Percentiles rank a stretch among this genome's conserved stretches.
phyloP scores from a whole-genome alignment of 2,797 vertebrate species.

The Phalanger gymnotis region DNA sequence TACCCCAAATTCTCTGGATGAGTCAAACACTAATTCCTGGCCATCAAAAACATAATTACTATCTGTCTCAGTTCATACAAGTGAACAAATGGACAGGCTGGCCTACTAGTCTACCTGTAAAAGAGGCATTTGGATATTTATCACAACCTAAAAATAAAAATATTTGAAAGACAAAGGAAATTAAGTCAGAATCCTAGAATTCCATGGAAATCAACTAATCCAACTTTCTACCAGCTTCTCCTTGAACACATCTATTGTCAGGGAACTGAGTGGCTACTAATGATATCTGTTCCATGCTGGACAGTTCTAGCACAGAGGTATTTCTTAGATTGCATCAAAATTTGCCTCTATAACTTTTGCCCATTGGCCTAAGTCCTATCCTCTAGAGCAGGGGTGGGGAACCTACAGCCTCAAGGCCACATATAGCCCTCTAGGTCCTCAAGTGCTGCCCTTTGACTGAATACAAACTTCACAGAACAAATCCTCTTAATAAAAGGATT shows the following conservation, averaged over 20 bases:
- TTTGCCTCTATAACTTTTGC: not conserved
- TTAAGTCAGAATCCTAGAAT: not conserved
- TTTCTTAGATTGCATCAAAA: not conserved
- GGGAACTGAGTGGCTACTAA: not conserved
- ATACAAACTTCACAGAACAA: too few relatives aligned
- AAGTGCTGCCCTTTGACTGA: too few relatives aligned
- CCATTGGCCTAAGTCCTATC: not conserved
- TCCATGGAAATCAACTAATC: not conserved
- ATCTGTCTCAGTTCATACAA: not conserved
- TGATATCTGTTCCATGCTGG: not conserved
- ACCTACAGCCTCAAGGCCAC: too few relatives aligned
- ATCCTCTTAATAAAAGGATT: too few relatives aligned
- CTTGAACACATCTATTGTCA: not conserved
- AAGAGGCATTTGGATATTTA: not conserved
- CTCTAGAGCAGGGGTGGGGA: not conserved
- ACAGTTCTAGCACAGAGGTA: not conserved
- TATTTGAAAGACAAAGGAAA: not conserved
- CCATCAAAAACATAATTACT: not conserved
- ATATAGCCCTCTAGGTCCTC: too few relatives aligned
- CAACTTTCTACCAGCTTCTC: not conserved
- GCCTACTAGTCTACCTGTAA: not conserved
- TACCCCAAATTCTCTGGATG: constrained; percentile 1
- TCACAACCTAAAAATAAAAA: not conserved
- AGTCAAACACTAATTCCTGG: not conserved
- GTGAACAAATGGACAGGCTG: not conserved